Evolutionary conservation across 2,888 invertebrate species (phyloP), one percentile per base, ranked within the genome.

Genomic region (Branchipolynoe longqiensis): DNA sequence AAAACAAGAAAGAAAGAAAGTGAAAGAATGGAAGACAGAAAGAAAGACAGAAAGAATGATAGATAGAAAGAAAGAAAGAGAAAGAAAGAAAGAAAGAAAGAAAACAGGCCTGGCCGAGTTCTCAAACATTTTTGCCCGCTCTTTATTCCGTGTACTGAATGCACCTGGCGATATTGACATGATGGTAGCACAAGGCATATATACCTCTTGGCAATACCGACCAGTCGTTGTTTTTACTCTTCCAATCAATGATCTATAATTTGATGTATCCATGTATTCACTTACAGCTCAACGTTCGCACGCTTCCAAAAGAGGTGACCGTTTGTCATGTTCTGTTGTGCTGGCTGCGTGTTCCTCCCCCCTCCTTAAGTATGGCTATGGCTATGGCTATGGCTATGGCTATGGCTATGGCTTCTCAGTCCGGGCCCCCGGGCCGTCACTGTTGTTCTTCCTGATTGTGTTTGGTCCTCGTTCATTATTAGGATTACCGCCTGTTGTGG

Each of bases 221-320:
- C 14, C 48, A 78, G 40, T 22, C 28, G 41, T 78, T 54, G 8
- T 22, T 6, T 40, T 73, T 73, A 73, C 8, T n/a, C n/a, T n/a
- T n/a, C n/a, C n/a, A 8, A 62, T 62, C 31, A 6, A 25, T 41
- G 48, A 41, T 78, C 78, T 78, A 48, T 78, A 69, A 78, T 78
- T 78, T 78, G 14, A 41, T 78, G 48, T 41, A 78, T 78, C 18
- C 38, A 48, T 78, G 48, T 78, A 48, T 78, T 78, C 78, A 78
- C 78, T 78, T 78, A 78, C 78, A 78, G 78, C 78, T 78, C 78
- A 78, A 48, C 41, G 78, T 78, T 14, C 78, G 78, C 78, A 78
- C 78, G 78, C 78, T 78, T 78, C 78, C 78, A 78, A 78, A 78
- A 41, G 78, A 78, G 78, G 78, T 78, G 78, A 78, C 41, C 41